These are phyloP conservation scores for Habrosyne pyritoides DNA, from an alignment of 2,888 invertebrate species.

Conservation along the genomic window DNA sequence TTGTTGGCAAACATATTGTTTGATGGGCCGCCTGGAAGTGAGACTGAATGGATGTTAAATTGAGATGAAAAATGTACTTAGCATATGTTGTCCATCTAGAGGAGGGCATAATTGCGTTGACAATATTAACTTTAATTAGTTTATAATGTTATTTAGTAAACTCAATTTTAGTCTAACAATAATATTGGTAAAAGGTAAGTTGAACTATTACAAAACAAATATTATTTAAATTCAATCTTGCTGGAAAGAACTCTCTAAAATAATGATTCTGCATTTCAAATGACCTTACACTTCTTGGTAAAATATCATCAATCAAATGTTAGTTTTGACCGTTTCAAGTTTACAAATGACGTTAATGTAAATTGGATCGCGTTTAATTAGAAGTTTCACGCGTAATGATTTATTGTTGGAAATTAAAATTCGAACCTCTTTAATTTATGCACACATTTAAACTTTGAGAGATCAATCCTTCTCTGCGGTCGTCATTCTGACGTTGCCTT, in stretches of 20 bases:
- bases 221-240: too few species aligned
- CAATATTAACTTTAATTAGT: too few species aligned
- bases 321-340: conserved; percentile 52
- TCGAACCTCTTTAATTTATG: conserved; percentile 26
- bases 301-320: conserved; percentile 65
- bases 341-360: conserved; percentile 63
- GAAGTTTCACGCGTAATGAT: conserved; percentile 62
- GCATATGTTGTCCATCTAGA: neutral
- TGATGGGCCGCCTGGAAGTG: conserved; percentile 44
- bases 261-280: conserved; percentile 16
- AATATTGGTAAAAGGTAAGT: too few species aligned
- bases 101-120: too few species aligned
- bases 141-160: too few species aligned
- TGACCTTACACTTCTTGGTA: conserved; percentile 49
- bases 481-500: conserved; percentile 5
- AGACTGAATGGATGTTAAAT: conserved; percentile 34
- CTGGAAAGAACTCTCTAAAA: neutral
- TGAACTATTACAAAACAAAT: too few species aligned
- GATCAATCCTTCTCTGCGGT: conserved; percentile 7
- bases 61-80: conserved; percentile 14
- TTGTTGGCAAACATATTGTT: conserved; percentile 77
- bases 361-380: conserved; percentile 70
- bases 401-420: conserved; percentile 51
- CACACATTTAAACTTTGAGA: conserved; percentile 13
- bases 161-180: too few species aligned